Percentiles rank a stretch among this genome's conserved stretches.
Evolutionary conservation across 2,797 vertebrate genomes (phyloP).

Genomic region (Lagorchestes hirsutus): DNA sequence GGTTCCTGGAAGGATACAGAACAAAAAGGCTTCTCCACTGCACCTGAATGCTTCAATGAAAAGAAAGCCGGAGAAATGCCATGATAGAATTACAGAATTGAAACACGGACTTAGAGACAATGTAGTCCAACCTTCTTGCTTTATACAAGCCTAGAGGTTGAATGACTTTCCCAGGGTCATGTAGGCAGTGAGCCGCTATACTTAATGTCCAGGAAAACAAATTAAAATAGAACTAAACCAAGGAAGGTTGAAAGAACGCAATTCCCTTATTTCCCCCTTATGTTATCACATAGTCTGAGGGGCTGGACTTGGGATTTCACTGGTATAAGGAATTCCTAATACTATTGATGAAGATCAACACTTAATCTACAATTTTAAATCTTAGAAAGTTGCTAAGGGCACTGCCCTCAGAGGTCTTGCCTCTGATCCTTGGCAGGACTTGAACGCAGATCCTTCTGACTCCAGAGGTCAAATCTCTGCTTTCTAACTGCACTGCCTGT

Average conservation of each 20-base stretch:
- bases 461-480: neutral
- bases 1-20: conserved; percentile 9
- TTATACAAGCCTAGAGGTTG: neutral
- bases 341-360: neutral
- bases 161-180: neutral
- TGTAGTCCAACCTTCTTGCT: neutral
- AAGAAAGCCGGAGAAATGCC: neutral
- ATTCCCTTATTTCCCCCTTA: neutral
- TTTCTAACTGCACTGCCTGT: neutral
- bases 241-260: neutral
- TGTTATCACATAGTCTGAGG: neutral
- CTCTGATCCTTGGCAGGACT: neutral
- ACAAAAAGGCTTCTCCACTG: conserved; percentile 27
- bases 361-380: neutral
- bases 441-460: neutral
- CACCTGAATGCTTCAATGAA: conserved; percentile 36
- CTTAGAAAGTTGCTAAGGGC: neutral
- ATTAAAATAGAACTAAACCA: neutral
- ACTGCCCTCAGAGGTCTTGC: neutral
- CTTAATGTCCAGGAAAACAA: neutral
- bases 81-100: neutral
- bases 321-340: neutral
- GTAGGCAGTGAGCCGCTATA: neutral
- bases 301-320: neutral
- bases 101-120: neutral